Conservation (phyloP, 30 jellyfish, hydroid and myxozoan species). For the Chironex yamaguchii region DNA sequence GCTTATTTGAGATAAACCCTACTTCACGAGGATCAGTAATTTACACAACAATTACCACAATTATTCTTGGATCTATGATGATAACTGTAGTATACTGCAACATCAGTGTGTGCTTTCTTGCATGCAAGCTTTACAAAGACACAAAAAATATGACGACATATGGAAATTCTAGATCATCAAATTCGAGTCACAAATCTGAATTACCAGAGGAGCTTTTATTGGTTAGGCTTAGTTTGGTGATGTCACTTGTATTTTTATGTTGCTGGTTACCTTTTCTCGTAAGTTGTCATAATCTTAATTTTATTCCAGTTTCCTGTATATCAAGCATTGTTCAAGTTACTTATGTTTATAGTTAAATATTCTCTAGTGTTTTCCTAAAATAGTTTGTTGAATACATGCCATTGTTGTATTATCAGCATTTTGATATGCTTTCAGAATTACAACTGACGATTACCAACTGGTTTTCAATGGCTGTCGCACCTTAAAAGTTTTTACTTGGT, state of each 20-base stretch:
- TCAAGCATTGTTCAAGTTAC: neutral
- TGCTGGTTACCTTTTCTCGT: constrained; percentile 81
- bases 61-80: constrained; percentile 21
- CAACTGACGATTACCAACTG: no score
- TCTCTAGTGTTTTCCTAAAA: no score
- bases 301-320: neutral
- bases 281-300: neutral
- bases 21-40: neutral
- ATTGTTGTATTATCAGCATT: no score
- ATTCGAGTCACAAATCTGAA: neutral
- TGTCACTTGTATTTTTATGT: constrained; percentile 11
- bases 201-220: constrained; percentile 28
- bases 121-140: constrained; percentile 21
- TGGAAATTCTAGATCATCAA: neutral
- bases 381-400: no score
- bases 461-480: no score
- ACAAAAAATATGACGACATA: neutral
- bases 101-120: constrained; percentile 68
- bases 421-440: no score
- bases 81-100: constrained; percentile 35
- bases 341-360: no score
- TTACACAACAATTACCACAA: constrained; percentile 20
- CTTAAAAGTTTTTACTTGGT: no score
- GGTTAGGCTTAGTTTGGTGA: constrained; percentile 45
- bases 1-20: constrained; percentile 60